phyloP scores from a whole-genome alignment of 92 coral and sea anemone genomes.

The Ricordea florida region DNA sequence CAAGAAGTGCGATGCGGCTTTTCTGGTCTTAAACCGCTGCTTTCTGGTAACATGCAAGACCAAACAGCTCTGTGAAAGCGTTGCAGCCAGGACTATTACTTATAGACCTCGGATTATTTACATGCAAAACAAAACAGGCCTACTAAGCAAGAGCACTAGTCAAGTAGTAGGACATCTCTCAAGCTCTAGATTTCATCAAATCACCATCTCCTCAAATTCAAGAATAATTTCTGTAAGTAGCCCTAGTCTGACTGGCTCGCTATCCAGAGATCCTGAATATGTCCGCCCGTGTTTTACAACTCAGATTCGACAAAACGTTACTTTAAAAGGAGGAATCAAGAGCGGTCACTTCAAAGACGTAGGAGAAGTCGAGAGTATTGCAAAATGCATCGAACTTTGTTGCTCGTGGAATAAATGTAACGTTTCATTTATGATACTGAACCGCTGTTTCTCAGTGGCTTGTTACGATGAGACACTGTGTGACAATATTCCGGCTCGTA shows the following conservation, averaged over 20 bases:
- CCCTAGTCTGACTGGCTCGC: no score
- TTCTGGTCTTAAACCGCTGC: constrained; percentile 78
- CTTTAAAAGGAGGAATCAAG: constrained; percentile 77
- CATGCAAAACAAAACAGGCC: constrained; percentile 1
- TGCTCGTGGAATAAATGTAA: constrained; percentile 66
- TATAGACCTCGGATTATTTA: constrained; percentile 72
- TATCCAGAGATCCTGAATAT: no score
- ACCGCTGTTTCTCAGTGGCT: constrained; percentile 75
- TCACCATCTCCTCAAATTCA: not conserved
- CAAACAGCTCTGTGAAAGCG: constrained; percentile 65
- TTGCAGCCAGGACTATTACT: constrained; percentile 64
- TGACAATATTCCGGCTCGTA: constrained; percentile 54
- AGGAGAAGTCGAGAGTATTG: constrained; percentile 55
- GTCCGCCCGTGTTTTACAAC: constrained; percentile 21
- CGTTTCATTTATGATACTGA: constrained; percentile 69
- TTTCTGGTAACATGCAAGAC: constrained; percentile 74
- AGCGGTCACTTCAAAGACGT: constrained; percentile 79
- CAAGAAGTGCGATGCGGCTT: constrained; percentile 73
- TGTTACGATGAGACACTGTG: constrained; percentile 83
- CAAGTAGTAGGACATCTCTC: not conserved
- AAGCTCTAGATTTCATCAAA: not conserved
- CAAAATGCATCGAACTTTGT: constrained; percentile 66
- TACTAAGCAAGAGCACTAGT: not conserved
- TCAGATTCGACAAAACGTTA: constrained; percentile 34
- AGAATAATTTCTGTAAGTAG: not conserved